A percentile compares a stretch with the other conserved stretches of the same genome.
Conservation (phyloP, 2,797 vertebrate species). For the Falco columbarius region DNA sequence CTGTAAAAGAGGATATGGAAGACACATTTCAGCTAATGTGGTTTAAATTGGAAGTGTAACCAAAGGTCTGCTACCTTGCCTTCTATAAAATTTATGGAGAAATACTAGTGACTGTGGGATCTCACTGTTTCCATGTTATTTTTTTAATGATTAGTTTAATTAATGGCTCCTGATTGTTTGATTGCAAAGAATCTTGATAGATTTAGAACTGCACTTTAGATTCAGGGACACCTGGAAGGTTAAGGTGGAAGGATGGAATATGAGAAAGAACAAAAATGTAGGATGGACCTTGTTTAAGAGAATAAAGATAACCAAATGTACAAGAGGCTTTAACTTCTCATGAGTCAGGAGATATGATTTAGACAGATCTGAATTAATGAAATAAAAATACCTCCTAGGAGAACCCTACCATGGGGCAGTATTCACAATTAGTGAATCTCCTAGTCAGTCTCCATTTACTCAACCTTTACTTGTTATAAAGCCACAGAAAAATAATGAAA, state of each 20-base stretch:
- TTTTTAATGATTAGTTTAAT: neutral
- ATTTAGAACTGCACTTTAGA: neutral
- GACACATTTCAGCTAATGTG: neutral
- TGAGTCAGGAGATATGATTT: neutral
- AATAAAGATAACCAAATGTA: neutral
- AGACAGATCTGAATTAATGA: neutral
- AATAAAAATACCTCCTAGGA: neutral
- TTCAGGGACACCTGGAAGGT: neutral
- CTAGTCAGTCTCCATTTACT: neutral
- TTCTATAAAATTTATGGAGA: neutral
- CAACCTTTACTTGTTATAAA: neutral
- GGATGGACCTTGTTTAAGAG: neutral
- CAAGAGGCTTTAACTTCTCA: neutral
- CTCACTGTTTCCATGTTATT: neutral
- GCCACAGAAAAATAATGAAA: neutral
- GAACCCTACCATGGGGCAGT: neutral
- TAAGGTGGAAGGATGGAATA: neutral
- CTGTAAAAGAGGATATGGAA: neutral
- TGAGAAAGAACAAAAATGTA: neutral
- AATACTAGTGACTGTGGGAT: neutral
- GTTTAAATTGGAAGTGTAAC: neutral
- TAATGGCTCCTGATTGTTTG: neutral
- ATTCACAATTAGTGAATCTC: neutral
- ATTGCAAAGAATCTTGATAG: neutral
- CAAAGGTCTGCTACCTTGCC: neutral